phyloP scores from a whole-genome alignment of 1,140 invertebrate genomes.

The Cyphomyrmex costatus region DNA sequence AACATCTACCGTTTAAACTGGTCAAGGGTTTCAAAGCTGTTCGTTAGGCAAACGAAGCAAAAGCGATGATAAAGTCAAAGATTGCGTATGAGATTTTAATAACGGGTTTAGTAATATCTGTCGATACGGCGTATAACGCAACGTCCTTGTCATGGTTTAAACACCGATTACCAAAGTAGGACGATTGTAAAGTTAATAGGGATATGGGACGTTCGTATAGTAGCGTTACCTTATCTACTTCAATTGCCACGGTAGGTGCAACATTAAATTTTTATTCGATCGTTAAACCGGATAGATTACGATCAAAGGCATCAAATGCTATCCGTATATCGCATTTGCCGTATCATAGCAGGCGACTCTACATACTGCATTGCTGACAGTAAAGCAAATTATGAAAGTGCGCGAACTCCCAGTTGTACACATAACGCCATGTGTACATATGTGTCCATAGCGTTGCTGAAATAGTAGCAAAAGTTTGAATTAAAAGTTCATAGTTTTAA shows the following conservation, averaged over 20 bases:
- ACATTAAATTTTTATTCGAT: conserved; percentile 56
- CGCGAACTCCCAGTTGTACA: background rate
- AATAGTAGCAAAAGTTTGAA: background rate
- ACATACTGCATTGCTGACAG: conserved; percentile 30
- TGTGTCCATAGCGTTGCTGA: background rate
- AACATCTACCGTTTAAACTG: background rate
- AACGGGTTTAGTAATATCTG: background rate
- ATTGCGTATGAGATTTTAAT: conserved; percentile 11
- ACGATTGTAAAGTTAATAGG: conserved; percentile 51
- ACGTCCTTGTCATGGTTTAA: conserved; percentile 54
- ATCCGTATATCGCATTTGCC: conserved; percentile 11
- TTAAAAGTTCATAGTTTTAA: conserved; percentile 2
- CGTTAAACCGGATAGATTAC: conserved; percentile 53
- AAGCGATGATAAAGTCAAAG: background rate
- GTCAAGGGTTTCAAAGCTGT: background rate
- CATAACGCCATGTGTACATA: background rate
- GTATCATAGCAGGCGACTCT: conserved; percentile 25
- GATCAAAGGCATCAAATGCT: conserved; percentile 24
- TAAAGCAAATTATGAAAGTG: conserved; percentile 42
- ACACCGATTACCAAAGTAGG: conserved; percentile 46
- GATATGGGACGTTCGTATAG: conserved; percentile 8
- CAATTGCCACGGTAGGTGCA: conserved; percentile 25
- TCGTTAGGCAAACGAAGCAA: background rate
- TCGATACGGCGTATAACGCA: background rate
- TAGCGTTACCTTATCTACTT: conserved; percentile 44